phyloP scores from a whole-genome alignment of 2,888 invertebrate species.

The Drosophila robusta region DNA sequence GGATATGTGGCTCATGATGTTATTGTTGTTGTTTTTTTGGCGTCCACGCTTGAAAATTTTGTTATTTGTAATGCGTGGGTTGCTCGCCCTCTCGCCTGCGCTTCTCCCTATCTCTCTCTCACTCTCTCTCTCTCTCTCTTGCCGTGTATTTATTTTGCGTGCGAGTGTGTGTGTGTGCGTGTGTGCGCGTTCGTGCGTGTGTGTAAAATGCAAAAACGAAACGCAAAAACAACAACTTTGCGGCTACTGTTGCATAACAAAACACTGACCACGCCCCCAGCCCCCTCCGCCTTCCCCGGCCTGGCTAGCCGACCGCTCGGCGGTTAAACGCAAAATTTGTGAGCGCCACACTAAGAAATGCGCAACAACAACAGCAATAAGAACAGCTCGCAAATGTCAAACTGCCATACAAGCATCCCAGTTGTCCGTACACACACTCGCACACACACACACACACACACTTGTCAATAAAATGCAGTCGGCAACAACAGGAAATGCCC shows the following conservation, averaged over 20 bases:
- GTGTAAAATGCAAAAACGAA: conserved; percentile 61
- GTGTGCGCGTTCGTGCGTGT: conserved; percentile 35
- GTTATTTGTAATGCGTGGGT: background rate
- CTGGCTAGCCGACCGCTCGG: conserved; percentile 10
- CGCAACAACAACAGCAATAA: conserved; percentile 13
- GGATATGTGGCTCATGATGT: conserved; percentile 26
- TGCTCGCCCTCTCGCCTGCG: too few relatives aligned
- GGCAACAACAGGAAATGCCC: conserved; percentile 29
- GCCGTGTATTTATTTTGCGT: background rate
- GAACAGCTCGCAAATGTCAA: conserved; percentile 40
- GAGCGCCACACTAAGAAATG: conserved; percentile 49
- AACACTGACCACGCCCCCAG: conserved; percentile 38
- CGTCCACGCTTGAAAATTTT: conserved; percentile 46
- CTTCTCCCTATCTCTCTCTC: too few relatives aligned
- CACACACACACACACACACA: conserved; percentile 8
- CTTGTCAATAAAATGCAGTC: conserved; percentile 69
- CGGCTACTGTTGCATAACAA: conserved; percentile 49
- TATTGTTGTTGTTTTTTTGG: conserved; percentile 21
- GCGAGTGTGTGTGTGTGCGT: conserved; percentile 7
- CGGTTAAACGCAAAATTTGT: conserved; percentile 42
- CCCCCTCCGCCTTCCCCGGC: background rate
- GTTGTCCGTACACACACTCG: conserved; percentile 30
- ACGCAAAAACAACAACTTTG: conserved; percentile 52
- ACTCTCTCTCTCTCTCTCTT: too few relatives aligned
- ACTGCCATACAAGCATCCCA: conserved; percentile 47